A percentile compares a stretch with the other conserved stretches of the same genome.
Conservation (phyloP, 2,888 invertebrate species). For the Dryobota labecula region DNA sequence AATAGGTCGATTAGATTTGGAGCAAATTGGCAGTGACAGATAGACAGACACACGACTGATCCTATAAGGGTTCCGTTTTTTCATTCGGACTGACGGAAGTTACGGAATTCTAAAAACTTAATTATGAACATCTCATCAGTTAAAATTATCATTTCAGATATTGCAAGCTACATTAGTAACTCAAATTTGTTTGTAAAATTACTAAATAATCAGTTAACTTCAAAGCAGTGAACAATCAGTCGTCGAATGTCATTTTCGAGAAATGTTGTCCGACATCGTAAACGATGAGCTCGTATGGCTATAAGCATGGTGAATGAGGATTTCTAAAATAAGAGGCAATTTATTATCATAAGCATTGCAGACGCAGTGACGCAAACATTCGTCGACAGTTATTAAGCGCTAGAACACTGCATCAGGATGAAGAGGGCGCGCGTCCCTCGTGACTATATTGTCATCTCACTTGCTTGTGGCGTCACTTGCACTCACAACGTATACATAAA, state of each 20-base stretch:
- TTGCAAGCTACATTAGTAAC: neutral
- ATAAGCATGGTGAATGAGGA: slow-evolving; percentile 85
- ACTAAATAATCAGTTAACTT: slow-evolving; percentile 56
- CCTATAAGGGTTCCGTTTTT: too few relatives aligned
- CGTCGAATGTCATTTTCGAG: slow-evolving; percentile 81
- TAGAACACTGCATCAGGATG: slow-evolving; percentile 83
- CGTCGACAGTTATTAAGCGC: slow-evolving; percentile 89
- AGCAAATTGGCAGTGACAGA: too few relatives aligned
- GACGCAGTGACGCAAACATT: slow-evolving; percentile 86
- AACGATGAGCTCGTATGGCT: slow-evolving; percentile 80
- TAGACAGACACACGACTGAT: too few relatives aligned
- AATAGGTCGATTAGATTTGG: too few relatives aligned
- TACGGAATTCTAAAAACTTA: too few relatives aligned
- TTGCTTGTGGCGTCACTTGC: slow-evolving; percentile 76
- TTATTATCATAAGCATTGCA: slow-evolving; percentile 87
- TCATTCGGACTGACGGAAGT: too few relatives aligned
- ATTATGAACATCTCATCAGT: neutral
- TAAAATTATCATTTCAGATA: slow-evolving; percentile 12
- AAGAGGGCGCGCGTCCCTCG: slow-evolving; percentile 73
- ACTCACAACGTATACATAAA: slow-evolving; percentile 77
- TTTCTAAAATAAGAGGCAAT: slow-evolving; percentile 89
- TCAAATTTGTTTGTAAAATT: slow-evolving; percentile 27
- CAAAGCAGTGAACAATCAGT: slow-evolving; percentile 75
- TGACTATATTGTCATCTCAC: slow-evolving; percentile 79
- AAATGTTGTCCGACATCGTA: slow-evolving; percentile 81